Conservation (phyloP, 2,797 vertebrate species). For the Sebastes elongatus region DNA sequence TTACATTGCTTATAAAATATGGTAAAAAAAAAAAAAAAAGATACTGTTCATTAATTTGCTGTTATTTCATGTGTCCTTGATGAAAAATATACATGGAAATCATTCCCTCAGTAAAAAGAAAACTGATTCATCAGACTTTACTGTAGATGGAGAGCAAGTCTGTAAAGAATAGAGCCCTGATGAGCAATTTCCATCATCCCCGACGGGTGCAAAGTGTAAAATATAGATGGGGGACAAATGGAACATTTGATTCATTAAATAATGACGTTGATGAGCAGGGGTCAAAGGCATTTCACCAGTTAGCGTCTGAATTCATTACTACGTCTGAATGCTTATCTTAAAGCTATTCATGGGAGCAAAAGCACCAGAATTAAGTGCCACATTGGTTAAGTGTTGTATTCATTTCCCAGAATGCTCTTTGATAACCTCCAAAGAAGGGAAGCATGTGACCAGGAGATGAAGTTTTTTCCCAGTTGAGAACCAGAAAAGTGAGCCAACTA, state of each 20-base stretch:
- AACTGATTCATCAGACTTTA: neutral
- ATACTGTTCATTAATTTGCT: neutral
- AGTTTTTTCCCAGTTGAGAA: neutral
- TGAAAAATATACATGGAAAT: neutral
- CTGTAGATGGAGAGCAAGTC: neutral
- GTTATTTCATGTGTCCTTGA: neutral
- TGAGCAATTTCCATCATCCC: neutral
- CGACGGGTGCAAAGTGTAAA: neutral
- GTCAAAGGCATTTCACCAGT: constrained; percentile 25
- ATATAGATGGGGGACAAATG: constrained; percentile 4
- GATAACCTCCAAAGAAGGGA: neutral
- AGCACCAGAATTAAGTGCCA: neutral
- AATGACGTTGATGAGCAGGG: constrained; percentile 15
- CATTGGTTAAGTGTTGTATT: neutral
- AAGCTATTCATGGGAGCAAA: neutral
- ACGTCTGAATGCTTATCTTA: neutral
- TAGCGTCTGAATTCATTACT: neutral
- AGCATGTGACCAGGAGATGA: neutral
- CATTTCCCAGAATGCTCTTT: neutral
- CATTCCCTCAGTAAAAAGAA: neutral
- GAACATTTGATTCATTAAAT: constrained; percentile 19
- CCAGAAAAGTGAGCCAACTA: neutral
- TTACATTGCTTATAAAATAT: neutral
- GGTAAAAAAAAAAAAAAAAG: neutral
- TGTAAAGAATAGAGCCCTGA: constrained; percentile 8